Conservation (phyloP, 2,113 vertebrate species). For the Amphilophus citrinellus region DNA sequence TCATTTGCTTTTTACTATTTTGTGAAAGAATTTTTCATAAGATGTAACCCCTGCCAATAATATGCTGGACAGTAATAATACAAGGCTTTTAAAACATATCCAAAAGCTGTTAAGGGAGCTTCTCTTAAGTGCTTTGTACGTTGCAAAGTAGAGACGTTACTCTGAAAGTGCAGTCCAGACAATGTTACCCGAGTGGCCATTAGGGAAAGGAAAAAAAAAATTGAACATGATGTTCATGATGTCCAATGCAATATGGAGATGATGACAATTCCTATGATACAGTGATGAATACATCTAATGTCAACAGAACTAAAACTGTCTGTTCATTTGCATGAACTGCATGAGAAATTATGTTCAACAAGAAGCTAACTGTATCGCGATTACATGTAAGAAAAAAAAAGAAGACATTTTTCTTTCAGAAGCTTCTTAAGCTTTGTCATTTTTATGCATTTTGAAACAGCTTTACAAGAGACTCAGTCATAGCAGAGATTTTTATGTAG, state of each 20-base stretch:
- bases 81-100: slow-evolving; percentile 72
- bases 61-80: slow-evolving; percentile 68
- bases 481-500: slow-evolving; percentile 80
- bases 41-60: slow-evolving; percentile 69
- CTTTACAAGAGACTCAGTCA: slow-evolving; percentile 84
- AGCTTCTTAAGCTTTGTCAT: slow-evolving; percentile 88
- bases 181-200: slow-evolving; percentile 56
- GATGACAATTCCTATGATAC: slow-evolving; percentile 69
- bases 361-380: slow-evolving; percentile 87
- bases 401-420: slow-evolving; percentile 82
- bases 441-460: slow-evolving; percentile 90
- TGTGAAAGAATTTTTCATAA: slow-evolving; percentile 76
- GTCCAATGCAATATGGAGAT: slow-evolving; percentile 74
- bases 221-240: slow-evolving; percentile 60
- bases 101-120: slow-evolving; percentile 73
- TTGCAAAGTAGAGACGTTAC: slow-evolving; percentile 78
- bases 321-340: slow-evolving; percentile 95
- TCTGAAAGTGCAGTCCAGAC: slow-evolving; percentile 67
- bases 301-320: slow-evolving; percentile 75
- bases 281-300: slow-evolving; percentile 71
- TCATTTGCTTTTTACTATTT: slow-evolving; percentile 76
- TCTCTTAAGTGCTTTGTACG: slow-evolving; percentile 74
- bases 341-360: slow-evolving; percentile 86
- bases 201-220: slow-evolving; percentile 12
- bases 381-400: slow-evolving; percentile 69